Percentiles rank a stretch among this genome's conserved stretches.
Conservation (phyloP, 2,113 vertebrate genomes). For the Hoplias malabaricus region DNA sequence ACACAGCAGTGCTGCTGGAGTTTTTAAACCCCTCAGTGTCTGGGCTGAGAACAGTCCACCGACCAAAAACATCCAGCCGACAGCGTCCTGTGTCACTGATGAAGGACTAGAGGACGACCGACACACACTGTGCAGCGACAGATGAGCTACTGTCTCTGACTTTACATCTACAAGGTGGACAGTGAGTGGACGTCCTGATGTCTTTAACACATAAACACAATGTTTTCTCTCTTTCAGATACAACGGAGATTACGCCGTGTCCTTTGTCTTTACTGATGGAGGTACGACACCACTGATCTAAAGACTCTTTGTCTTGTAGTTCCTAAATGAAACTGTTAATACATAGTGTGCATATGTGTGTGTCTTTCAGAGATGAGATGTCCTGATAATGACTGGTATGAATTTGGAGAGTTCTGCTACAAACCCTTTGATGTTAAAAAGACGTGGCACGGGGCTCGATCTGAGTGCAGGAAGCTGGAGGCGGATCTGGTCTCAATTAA, state of each 20-base stretch:
- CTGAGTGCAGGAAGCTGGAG: conserved; percentile 59
- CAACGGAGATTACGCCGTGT: conserved; percentile 58
- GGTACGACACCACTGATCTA: conserved; percentile 54
- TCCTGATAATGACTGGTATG: conserved; percentile 71
- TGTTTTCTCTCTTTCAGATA: conserved; percentile 56
- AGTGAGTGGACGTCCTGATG: too few species aligned
- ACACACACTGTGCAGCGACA: too few species aligned
- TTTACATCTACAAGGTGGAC: too few species aligned
- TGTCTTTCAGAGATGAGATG: conserved; percentile 71
- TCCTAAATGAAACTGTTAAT: background rate
- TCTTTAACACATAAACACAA: background rate
- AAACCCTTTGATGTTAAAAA: conserved; percentile 66
- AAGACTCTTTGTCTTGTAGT: too few species aligned
- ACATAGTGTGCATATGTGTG: conserved; percentile 28
- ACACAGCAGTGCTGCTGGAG: too few species aligned
- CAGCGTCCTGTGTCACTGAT: too few species aligned
- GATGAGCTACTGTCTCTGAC: too few species aligned
- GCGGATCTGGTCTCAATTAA: conserved; percentile 72
- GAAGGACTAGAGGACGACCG: too few species aligned
- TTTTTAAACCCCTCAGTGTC: too few species aligned
- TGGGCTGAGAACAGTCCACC: too few species aligned
- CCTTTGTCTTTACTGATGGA: conserved; percentile 72
- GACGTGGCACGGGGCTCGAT: conserved; percentile 65
- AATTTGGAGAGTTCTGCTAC: conserved; percentile 79
- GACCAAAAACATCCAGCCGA: too few species aligned